Evolutionary conservation across 2,797 vertebrate species (phyloP), one percentile per base, ranked within the genome.

Genomic region (Eurystomus glaucurus): DNA sequence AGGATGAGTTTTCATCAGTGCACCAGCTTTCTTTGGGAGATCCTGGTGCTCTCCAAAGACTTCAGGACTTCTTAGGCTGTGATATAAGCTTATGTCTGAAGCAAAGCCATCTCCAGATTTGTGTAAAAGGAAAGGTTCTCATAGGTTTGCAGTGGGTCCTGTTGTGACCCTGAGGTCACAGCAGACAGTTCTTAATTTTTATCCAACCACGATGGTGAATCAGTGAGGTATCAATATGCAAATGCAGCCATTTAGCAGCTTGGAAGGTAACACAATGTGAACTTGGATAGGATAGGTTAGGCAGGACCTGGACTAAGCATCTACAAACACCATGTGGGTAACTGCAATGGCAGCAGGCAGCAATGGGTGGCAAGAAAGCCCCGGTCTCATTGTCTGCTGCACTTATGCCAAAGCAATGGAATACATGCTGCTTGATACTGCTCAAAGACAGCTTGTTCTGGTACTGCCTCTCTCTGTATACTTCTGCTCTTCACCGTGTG

Each of bases 111-210:
- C 35, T 78, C 35, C 66, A 89, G 39, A 31, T 15, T 51, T 43
- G 17, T 0, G 0, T 20, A 65, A 58, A 66, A 37, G 9, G n/a
- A 82, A 45, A 95, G 23, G 7, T 0, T 1, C 16, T 71, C 72
- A 41, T 7, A 33, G 19, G 8, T 75, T 69, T 86, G 65, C 35
- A 19, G 0, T 37, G 39, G 18, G 68, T 37, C 37, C 37, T 37
- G 8, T 37, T 37, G 37, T 25, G 10, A 9, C 25, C 57, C 46
- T 61, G 10, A 43, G 69, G 16, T 21, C 61, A 51, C 50, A 85
- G 55, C 11, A 35, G 41, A 46, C 37, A n/a, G 11, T 19, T 90
- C 20, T 57, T 52, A 35, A 64, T 57, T 84, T 90, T 81, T 41
- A 52, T 45, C 35, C 41, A 75, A 0, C 13, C 45, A 11, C 0